phyloP scores from a whole-genome alignment of 2,113 vertebrate species.

The Cyprichromis sp. region DNA sequence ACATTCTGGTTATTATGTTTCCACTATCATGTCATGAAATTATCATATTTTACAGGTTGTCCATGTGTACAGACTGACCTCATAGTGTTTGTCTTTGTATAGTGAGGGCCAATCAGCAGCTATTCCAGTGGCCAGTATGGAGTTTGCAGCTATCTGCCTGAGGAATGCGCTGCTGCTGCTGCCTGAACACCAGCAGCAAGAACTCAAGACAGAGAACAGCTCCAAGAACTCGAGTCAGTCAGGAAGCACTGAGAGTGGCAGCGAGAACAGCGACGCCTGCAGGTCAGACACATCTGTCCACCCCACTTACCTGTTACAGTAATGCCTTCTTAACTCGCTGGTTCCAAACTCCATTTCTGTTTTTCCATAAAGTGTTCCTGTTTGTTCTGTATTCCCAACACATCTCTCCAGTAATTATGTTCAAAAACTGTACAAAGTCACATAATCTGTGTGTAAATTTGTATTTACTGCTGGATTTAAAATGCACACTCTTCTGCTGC shows the following conservation, averaged over 20 bases:
- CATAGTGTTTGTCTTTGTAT: not conserved
- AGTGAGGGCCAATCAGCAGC: constrained; percentile 96
- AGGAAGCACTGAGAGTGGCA: constrained; percentile 80
- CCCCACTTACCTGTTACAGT: rapidly evolving
- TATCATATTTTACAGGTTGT: rapidly evolving
- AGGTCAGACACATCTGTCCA: constrained; percentile 64
- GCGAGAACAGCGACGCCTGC: constrained; percentile 89
- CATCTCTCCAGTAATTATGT: rapidly evolving
- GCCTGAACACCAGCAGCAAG: constrained; percentile 82
- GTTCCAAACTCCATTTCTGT: rapidly evolving
- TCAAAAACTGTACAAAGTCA: rapidly evolving
- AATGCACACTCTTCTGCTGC: not conserved
- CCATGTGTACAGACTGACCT: not conserved
- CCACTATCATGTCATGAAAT: not conserved
- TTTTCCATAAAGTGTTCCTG: not conserved
- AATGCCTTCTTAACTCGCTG: not conserved
- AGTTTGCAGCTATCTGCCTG: constrained; percentile 96
- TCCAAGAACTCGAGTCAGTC: constrained; percentile 82
- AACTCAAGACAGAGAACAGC: constrained; percentile 82
- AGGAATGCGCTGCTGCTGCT: constrained; percentile 90
- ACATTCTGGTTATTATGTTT: rapidly evolving
- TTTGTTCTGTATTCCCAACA: not conserved
- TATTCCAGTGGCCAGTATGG: constrained; percentile 97
- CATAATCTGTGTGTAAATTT: not conserved
- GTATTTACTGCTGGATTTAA: not conserved